Base-by-base conservation (phyloP, 2,113 vertebrate species). In the Malurus cyaneus region DNA sequence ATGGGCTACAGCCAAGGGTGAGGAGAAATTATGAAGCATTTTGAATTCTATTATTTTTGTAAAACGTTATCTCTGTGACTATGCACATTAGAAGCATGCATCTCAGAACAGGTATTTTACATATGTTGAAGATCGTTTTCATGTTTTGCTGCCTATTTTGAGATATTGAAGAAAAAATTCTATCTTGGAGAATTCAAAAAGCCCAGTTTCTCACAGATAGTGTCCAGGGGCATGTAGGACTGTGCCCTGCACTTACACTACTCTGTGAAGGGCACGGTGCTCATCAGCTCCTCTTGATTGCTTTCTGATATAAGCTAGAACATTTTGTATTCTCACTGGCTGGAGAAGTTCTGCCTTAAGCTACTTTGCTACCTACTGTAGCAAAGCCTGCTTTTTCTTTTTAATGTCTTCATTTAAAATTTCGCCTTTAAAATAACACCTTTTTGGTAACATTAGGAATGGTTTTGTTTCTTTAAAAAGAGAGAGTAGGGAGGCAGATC, bases 271-370 rank as follows among this genome's bases (percentile, higher is more conserved):
- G 82, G 42, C 86, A 56, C 1, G 60, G n/a, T 67, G 82, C 72
- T 95, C 89, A 94, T 96, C 92, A 92, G 34, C 86, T 92, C 24
- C 74, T 83, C 65, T 41, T 93, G 94, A 94, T 84, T 94, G 86
- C 86, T 62, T 88, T 95, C 86, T 18, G 11, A 18, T 64, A 57
- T 1, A 77, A 92, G 66, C 59, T 53, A 84, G 80, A 89, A 71
- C 19, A 26, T 70, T 71, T 50, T 88, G 28, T 71, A 3, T 74
- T 80, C 49, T 84, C 24, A n/a, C 32, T 56, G 50, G 59, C 77
- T 56, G 79, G 52, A 80, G 70, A 47, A 90, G 49, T 73, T 93
- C 62, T 88, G 42, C 46, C 82, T 83, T 80, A 62, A 88, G 32
- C 46, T 76, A 39, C 67, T 80, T 85, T 64, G 24, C 36, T 74